Evolutionary conservation across 1,140 invertebrate species (phyloP).

Genomic region (Zaprionus tsacasi): DNA sequence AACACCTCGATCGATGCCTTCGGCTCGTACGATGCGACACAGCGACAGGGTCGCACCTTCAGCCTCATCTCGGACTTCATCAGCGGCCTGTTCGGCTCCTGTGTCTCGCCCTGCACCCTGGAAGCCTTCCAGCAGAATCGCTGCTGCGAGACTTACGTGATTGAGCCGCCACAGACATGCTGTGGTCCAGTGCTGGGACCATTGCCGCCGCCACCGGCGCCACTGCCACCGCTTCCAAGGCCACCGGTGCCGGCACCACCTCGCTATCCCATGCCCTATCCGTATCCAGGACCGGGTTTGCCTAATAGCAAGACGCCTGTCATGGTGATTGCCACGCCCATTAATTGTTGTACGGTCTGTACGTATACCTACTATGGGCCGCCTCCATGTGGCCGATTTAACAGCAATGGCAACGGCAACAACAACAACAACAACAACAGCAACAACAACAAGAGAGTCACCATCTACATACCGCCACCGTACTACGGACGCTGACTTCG

Average conservation of each 20-base stretch:
- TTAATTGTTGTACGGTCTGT: constrained; percentile 70
- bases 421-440: constrained; percentile 17
- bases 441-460: constrained; percentile 41
- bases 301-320: constrained; percentile 47
- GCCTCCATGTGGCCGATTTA: constrained; percentile 66
- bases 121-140: constrained; percentile 68
- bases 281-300: constrained; percentile 33
- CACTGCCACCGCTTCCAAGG: background rate
- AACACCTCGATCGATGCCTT: constrained; percentile 68
- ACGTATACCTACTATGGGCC: constrained; percentile 76
- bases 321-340: constrained; percentile 63
- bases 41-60: constrained; percentile 70
- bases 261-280: constrained; percentile 29
- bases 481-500: constrained; percentile 59
- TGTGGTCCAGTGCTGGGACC: background rate
- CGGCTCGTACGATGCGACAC: constrained; percentile 47
- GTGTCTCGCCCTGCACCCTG: constrained; percentile 70
- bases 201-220: constrained; percentile 19
- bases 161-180: constrained; percentile 38
- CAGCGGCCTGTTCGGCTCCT: constrained; percentile 54
- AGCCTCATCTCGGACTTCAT: constrained; percentile 66
- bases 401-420: constrained; percentile 24
- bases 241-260: constrained; percentile 30
- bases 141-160: constrained; percentile 67
- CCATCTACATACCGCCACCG: constrained; percentile 70